These are phyloP conservation scores for Nemopilema nomurai DNA, from an alignment of 30 jellyfish, hydroid and myxozoan genomes.

Conservation along the genomic window DNA sequence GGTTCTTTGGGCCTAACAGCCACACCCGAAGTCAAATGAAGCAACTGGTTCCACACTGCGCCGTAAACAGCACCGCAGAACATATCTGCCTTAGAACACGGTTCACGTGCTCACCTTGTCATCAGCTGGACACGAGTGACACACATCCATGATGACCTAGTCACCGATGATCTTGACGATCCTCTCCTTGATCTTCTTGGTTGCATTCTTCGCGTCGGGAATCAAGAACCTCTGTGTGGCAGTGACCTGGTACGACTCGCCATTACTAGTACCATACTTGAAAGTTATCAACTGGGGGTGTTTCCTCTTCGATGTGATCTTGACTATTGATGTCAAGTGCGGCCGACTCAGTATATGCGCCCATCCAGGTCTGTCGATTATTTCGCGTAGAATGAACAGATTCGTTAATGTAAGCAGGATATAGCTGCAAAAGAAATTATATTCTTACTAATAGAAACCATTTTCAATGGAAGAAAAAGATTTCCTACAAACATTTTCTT, in stretches of 20 bases:
- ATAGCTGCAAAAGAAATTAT: constrained; percentile 62
- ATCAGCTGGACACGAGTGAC: background rate
- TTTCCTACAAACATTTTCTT: background rate
- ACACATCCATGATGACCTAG: background rate
- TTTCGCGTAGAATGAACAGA: constrained; percentile 89
- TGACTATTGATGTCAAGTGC: constrained; percentile 91
- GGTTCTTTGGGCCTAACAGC: no score
- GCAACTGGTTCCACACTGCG: no score
- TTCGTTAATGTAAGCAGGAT: constrained; percentile 87
- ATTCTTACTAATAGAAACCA: background rate
- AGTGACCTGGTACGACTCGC: constrained; percentile 89
- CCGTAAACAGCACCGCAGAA: no score
- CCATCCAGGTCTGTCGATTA: constrained; percentile 99
- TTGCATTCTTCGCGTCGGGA: constrained; percentile 94
- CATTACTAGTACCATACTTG: constrained; percentile 90
- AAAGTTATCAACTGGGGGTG: constrained; percentile 97
- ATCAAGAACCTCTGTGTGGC: constrained; percentile 95
- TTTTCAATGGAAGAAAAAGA: background rate
- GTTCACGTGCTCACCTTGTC: background rate
- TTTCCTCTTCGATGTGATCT: constrained; percentile 94
- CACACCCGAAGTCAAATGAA: no score
- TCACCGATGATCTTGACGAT: constrained; percentile 79
- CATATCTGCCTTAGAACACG: no score
- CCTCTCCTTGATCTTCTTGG: constrained; percentile 89
- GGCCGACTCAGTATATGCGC: constrained; percentile 98